phyloP scores from a whole-genome alignment of 2,888 invertebrate species.

The Coecobrya sp. region DNA sequence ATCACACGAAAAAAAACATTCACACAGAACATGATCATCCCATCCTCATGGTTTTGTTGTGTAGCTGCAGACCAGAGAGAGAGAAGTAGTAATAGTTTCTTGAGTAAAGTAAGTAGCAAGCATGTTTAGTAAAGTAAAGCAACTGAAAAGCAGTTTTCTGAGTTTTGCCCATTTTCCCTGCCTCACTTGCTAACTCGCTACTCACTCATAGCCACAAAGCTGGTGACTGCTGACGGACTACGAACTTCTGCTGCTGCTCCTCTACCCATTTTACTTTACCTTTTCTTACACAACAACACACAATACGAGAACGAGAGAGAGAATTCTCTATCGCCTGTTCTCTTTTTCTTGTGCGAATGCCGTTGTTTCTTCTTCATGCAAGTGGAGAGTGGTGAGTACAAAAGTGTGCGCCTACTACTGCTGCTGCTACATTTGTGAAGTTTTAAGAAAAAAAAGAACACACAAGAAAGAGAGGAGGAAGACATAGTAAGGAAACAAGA shows the following conservation, averaged over 20 bases:
- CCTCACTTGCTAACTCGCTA: conserved; percentile 56
- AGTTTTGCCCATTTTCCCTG: conserved; percentile 68
- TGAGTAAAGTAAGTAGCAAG: neutral
- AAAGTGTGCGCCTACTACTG: neutral
- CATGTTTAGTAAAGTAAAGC: neutral
- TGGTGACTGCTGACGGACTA: conserved; percentile 71
- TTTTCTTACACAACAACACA: neutral
- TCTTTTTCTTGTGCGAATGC: conserved; percentile 1
- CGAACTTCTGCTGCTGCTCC: conserved; percentile 20
- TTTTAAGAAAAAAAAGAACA: conserved; percentile 1
- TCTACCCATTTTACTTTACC: neutral
- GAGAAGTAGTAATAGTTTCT: neutral
- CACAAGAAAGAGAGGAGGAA: neutral
- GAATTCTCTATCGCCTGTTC: neutral
- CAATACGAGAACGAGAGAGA: neutral
- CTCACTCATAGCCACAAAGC: conserved; percentile 66
- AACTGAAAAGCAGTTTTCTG: conserved; percentile 18
- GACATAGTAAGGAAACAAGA: no score
- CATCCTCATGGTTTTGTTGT: neutral
- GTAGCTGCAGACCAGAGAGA: no score
- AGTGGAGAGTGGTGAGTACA: neutral
- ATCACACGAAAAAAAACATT: neutral
- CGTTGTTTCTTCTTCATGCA: conserved; percentile 36
- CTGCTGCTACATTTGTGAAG: conserved; percentile 11
- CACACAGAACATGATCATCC: neutral